Conservation (phyloP, 1,140 invertebrate genomes). For the Drosophila subpulchrella region DNA sequence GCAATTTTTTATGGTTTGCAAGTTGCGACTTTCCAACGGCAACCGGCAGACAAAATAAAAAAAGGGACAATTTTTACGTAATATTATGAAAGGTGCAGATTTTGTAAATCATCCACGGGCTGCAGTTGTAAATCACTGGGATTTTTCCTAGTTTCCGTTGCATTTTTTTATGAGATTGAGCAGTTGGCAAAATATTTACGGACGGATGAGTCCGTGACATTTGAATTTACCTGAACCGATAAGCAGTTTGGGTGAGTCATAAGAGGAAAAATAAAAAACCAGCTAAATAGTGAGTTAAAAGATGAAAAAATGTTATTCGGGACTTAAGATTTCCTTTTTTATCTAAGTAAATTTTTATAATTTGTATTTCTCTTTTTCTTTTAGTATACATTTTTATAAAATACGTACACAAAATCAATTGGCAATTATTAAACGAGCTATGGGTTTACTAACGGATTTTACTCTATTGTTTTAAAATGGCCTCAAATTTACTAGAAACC, state of each 20-base stretch:
- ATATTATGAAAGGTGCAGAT: constrained; percentile 79
- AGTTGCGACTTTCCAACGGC: constrained; percentile 55
- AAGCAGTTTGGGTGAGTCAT: constrained; percentile 17
- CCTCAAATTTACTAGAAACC: not conserved
- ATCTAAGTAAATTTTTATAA: too few relatives aligned
- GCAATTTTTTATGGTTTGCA: constrained; percentile 78
- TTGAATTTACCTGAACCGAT: constrained; percentile 23
- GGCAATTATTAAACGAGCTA: not conserved
- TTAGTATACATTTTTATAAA: too few relatives aligned
- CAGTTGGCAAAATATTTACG: constrained; percentile 55
- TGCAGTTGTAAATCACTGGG: constrained; percentile 66
- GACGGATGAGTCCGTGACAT: constrained; percentile 23
- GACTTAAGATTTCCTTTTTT: too few relatives aligned
- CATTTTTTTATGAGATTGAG: constrained; percentile 50
- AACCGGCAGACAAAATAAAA: constrained; percentile 20
- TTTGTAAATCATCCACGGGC: constrained; percentile 29
- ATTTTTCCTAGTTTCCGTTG: constrained; percentile 18
- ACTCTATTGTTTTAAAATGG: not conserved
- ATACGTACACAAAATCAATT: too few relatives aligned
- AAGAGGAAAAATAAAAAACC: not conserved
- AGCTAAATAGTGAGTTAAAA: too few relatives aligned
- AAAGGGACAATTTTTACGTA: constrained; percentile 72
- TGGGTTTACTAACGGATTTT: not conserved
- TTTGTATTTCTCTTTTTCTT: too few relatives aligned
- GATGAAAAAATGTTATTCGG: too few relatives aligned